phyloP scores from a whole-genome alignment of 2,113 vertebrate genomes.

The Nothobranchius furzeri region DNA sequence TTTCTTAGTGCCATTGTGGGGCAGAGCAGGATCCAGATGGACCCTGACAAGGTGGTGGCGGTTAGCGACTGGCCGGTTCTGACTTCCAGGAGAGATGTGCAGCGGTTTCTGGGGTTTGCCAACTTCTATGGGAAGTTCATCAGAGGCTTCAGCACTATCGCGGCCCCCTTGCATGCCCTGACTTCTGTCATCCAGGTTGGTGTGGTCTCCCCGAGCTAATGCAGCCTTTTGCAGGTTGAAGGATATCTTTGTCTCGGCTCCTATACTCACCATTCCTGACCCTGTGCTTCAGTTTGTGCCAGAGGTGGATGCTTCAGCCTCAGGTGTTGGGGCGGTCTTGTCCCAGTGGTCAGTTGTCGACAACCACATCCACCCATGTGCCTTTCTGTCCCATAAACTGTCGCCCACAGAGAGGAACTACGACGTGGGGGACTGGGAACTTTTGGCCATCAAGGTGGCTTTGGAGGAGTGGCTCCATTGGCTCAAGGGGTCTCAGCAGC shows the following conservation, averaged over 20 bases:
- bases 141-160: too few species aligned
- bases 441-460: background rate
- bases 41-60: too few species aligned
- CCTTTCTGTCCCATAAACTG: background rate
- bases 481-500: too few species aligned
- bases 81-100: background rate
- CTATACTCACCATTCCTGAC: background rate
- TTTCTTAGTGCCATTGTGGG: too few species aligned
- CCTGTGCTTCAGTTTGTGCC: fast-evolving
- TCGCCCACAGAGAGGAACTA: background rate
- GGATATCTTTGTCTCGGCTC: background rate
- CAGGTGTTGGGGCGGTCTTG: background rate
- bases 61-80: too few species aligned
- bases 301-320: background rate
- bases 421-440: background rate
- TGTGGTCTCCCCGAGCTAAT: background rate
- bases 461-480: too few species aligned
- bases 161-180: background rate
- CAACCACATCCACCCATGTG: background rate
- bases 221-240: background rate
- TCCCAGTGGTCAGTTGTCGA: background rate
- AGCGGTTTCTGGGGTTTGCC: background rate
- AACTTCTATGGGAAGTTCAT: too few species aligned
- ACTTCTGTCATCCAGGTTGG: background rate
- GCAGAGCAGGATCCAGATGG: too few species aligned